Percentiles rank a stretch among this genome's conserved stretches.
phyloP scores from a whole-genome alignment of 2,113 vertebrate genomes.

The Caretta caretta region DNA sequence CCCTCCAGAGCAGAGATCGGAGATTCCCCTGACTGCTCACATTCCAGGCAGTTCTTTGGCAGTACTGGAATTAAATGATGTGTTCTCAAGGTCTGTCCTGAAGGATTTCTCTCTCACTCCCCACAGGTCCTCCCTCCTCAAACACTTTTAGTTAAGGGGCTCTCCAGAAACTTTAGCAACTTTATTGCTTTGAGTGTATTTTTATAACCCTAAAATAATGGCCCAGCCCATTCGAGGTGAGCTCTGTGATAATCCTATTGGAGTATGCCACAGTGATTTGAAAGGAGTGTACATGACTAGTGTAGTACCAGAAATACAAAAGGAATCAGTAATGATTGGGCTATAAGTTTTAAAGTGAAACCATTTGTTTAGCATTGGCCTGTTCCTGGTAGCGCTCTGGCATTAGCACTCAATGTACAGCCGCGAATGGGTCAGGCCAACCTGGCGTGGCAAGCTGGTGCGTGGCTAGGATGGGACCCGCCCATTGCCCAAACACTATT shows the following conservation, averaged over 20 bases:
- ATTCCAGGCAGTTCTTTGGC: neutral
- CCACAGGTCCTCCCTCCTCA: neutral
- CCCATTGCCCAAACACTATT: conserved; percentile 23
- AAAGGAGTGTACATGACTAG: neutral
- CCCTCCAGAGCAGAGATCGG: neutral
- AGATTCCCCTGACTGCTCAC: rapidly evolving
- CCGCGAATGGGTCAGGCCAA: neutral
- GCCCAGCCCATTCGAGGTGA: neutral
- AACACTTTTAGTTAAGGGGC: neutral
- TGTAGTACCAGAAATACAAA: conserved; percentile 33
- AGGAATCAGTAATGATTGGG: conserved; percentile 17
- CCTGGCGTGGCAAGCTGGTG: neutral
- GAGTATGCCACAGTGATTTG: neutral
- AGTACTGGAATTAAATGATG: rapidly evolving
- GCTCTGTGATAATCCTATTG: rapidly evolving
- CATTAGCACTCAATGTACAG: neutral
- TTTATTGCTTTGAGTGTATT: rapidly evolving
- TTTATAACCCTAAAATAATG: rapidly evolving
- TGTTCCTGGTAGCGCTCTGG: conserved; percentile 7
- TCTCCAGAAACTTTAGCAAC: neutral
- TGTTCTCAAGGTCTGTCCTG: rapidly evolving
- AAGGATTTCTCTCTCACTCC: neutral
- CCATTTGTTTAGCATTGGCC: neutral
- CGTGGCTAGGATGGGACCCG: neutral
- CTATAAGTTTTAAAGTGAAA: conserved; percentile 28